Percentiles rank a stretch among this genome's conserved stretches.
phyloP scores from a whole-genome alignment of 2,888 invertebrate genomes.

The Anthophora plumipes region DNA sequence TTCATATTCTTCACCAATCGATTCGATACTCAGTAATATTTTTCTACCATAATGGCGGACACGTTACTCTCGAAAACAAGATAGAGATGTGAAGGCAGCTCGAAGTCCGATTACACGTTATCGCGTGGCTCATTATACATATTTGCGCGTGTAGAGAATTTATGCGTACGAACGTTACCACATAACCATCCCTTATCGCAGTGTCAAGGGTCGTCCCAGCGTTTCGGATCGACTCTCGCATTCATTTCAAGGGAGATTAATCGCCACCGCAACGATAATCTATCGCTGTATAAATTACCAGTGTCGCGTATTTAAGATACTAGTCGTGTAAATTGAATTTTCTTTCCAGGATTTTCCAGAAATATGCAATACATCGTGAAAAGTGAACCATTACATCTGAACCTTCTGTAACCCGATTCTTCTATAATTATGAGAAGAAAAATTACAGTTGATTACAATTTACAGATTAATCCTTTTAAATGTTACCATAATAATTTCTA shows the following conservation, averaged over 20 bases:
- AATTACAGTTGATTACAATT: no score
- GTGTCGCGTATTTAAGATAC: conserved; percentile 51
- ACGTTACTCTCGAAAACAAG: conserved; percentile 16
- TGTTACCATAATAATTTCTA: no score
- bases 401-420: no score
- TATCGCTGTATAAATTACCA: conserved; percentile 51
- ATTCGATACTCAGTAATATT: background rate
- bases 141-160: conserved; percentile 52
- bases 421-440: no score
- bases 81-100: conserved; percentile 38
- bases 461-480: no score
- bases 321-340: conserved; percentile 53
- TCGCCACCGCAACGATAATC: conserved; percentile 56
- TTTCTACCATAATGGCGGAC: background rate
- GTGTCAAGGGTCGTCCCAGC: conserved; percentile 62
- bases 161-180: conserved; percentile 45
- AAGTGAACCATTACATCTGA: no score
- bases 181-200: conserved; percentile 52
- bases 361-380: background rate
- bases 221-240: conserved; percentile 32
- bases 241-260: conserved; percentile 58
- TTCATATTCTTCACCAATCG: background rate
- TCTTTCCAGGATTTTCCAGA: conserved; percentile 21
- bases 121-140: conserved; percentile 49
- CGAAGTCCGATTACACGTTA: conserved; percentile 47